These are phyloP conservation scores for Entomyzon cyanotis DNA, from an alignment of 2,113 vertebrate genomes.

Conservation along the genomic window DNA sequence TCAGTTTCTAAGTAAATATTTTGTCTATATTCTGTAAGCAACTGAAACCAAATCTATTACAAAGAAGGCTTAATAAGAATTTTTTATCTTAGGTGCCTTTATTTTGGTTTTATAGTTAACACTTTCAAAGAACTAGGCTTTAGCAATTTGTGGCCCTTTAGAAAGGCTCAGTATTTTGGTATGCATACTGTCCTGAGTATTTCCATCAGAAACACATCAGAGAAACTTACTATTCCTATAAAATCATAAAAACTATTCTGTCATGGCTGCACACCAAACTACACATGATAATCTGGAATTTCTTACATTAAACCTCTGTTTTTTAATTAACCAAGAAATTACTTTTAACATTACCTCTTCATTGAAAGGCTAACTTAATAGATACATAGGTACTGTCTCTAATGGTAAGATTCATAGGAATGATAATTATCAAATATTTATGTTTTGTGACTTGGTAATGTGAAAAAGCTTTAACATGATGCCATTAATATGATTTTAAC, in stretches of 20 bases:
- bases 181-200: background rate
- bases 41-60: background rate
- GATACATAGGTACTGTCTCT: background rate
- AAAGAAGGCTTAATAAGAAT: background rate
- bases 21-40: background rate
- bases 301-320: background rate
- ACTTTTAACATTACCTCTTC: background rate
- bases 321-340: background rate
- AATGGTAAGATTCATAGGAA: background rate
- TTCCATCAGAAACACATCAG: background rate
- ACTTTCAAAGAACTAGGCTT: background rate
- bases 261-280: background rate
- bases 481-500: background rate
- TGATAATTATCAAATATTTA: background rate
- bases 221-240: background rate
- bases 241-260: background rate
- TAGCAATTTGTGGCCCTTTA: background rate
- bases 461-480: rapidly evolving
- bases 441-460: background rate
- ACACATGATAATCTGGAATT: background rate
- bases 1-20: background rate
- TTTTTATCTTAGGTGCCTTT: background rate
- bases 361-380: background rate
- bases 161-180: background rate
- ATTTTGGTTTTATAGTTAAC: background rate